phyloP scores from a whole-genome alignment of 2,888 invertebrate genomes.

The Achlya flavicornis region DNA sequence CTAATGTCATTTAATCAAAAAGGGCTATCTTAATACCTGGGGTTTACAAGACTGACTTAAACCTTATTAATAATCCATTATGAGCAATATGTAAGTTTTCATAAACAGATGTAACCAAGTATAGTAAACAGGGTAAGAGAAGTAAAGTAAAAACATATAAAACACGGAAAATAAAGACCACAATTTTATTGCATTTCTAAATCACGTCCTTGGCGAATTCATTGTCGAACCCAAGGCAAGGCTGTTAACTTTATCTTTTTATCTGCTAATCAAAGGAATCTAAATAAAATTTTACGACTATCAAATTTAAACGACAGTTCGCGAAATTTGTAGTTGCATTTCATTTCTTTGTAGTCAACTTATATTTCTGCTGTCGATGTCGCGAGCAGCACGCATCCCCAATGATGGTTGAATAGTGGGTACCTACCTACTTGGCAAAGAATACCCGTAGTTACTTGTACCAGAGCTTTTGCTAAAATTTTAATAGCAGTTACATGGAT shows the following conservation, averaged over 20 bases:
- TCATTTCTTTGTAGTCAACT: conserved; percentile 4
- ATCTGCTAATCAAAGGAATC: not conserved
- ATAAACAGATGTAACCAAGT: too few relatives aligned
- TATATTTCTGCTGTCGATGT: conserved; percentile 3
- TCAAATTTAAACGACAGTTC: conserved; percentile 3
- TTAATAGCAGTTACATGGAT: too few relatives aligned
- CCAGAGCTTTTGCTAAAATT: too few relatives aligned
- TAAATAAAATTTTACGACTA: not conserved
- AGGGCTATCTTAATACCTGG: too few relatives aligned
- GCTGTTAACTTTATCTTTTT: not conserved
- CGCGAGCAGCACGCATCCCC: conserved; percentile 12
- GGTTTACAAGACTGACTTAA: too few relatives aligned
- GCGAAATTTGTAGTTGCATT: conserved; percentile 14
- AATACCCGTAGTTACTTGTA: not conserved
- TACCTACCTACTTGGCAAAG: not conserved
- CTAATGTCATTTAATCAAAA: too few relatives aligned
- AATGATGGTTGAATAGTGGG: not conserved
- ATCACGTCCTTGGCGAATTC: not conserved
- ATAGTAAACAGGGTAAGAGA: too few relatives aligned
- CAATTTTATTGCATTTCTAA: not conserved
- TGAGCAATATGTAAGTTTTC: too few relatives aligned
- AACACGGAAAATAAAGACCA: not conserved
- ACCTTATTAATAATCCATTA: too few relatives aligned
- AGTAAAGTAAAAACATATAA: too few relatives aligned
- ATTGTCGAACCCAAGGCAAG: not conserved